Percentiles rank a stretch among this genome's conserved stretches.
Evolutionary conservation across 2,888 invertebrate species (phyloP).

Genomic region (Orthonychiurus folsomi): DNA sequence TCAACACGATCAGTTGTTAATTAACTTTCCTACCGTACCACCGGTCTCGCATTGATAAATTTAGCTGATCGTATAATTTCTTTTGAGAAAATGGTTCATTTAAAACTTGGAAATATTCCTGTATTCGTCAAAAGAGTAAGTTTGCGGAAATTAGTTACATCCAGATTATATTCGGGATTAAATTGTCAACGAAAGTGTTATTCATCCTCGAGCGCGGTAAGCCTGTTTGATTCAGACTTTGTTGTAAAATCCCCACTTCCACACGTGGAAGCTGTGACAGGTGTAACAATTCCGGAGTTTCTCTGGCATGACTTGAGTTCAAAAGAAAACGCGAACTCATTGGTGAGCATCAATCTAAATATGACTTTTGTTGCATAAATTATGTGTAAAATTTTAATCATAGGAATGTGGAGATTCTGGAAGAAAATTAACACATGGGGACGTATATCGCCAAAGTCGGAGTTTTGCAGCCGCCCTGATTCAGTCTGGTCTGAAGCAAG

Average conservation of each 20-base stretch:
- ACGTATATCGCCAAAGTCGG: constrained; percentile 18
- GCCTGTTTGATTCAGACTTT: neutral
- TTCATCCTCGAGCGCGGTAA: too few relatives aligned
- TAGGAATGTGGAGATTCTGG: constrained; percentile 5
- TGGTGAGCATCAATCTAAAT: constrained; percentile 1
- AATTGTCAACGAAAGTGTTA: too few relatives aligned
- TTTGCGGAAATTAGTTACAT: too few relatives aligned
- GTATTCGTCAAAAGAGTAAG: too few relatives aligned
- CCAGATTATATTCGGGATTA: too few relatives aligned
- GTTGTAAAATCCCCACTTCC: neutral
- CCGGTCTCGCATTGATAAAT: too few relatives aligned
- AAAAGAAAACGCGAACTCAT: constrained; percentile 8
- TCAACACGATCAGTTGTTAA: too few relatives aligned
- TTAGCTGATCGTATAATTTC: too few relatives aligned
- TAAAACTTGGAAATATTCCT: neutral
- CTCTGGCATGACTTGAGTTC: constrained; percentile 8
- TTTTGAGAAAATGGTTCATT: neutral
- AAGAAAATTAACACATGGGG: constrained; percentile 6
- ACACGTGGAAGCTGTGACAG: neutral
- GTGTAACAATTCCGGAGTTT: constrained; percentile 11
- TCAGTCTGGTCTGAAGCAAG: constrained; percentile 16
- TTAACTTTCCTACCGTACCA: too few relatives aligned
- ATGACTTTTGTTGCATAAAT: neutral
- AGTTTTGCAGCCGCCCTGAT: constrained; percentile 26
- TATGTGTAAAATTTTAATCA: neutral